A percentile compares a stretch with the other conserved stretches of the same genome.
Conservation (phyloP, 2,113 vertebrate species). For the Oophaga pumilio region DNA sequence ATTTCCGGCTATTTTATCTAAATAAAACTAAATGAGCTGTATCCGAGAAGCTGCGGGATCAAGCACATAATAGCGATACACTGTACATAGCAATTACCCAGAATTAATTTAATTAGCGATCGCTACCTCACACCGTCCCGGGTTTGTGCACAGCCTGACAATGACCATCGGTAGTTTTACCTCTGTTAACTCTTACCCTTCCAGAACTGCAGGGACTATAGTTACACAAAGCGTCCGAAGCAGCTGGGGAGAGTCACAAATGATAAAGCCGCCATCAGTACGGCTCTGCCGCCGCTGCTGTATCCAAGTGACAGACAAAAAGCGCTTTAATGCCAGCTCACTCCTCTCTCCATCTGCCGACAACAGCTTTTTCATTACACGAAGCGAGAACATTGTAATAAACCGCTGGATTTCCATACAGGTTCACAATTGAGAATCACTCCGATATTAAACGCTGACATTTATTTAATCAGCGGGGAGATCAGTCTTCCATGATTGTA, state of each 20-base stretch:
- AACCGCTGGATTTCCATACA: constrained; percentile 48
- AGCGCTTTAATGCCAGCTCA: constrained; percentile 69
- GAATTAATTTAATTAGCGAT: constrained; percentile 29
- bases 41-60: background rate
- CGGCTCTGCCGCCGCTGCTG: constrained; percentile 66
- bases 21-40: constrained; percentile 8
- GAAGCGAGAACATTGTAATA: constrained; percentile 47
- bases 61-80: constrained; percentile 27
- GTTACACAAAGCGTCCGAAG: background rate
- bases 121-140: background rate
- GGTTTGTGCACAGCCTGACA: background rate
- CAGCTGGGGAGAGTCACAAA: constrained; percentile 35
- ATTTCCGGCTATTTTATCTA: constrained; percentile 26
- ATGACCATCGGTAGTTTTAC: background rate
- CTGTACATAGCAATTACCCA: constrained; percentile 19
- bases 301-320: constrained; percentile 73
- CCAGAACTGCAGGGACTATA: background rate
- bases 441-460: background rate
- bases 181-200: background rate
- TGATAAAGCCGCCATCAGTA: constrained; percentile 34
- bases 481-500: background rate
- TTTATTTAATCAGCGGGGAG: background rate
- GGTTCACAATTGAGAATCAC: constrained; percentile 31
- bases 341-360: constrained; percentile 74
- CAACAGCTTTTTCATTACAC: constrained; percentile 64